Percentiles rank a stretch among this genome's conserved stretches.
phyloP scores from a whole-genome alignment of 2,888 invertebrate species.

The Cheilosia soror region DNA sequence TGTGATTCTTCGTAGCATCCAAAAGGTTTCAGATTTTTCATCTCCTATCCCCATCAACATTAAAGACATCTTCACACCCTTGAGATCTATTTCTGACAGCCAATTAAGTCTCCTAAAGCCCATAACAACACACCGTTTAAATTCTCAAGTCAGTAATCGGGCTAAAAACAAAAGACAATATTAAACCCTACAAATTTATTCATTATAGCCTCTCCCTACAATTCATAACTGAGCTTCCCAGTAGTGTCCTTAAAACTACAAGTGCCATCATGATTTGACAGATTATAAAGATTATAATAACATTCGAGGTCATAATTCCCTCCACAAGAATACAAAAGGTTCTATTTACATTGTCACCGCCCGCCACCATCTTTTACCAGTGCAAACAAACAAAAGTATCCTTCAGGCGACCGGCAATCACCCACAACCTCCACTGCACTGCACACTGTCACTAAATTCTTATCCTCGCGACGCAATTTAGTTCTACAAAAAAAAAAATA shows the following conservation, averaged over 20 bases:
- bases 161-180: neutral
- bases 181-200: neutral
- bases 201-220: neutral
- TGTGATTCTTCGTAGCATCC: no score
- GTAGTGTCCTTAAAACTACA: neutral
- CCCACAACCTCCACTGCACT: constrained; percentile 6
- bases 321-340: constrained; percentile 6
- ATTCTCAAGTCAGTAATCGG: neutral
- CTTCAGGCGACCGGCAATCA: constrained; percentile 27
- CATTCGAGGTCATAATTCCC: constrained; percentile 28
- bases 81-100: no score
- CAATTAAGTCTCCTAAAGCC: neutral
- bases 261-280: constrained; percentile 8
- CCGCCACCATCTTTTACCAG: neutral
- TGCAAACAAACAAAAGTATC: constrained; percentile 16
- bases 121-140: neutral
- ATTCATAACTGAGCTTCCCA: neutral
- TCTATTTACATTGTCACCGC: constrained; percentile 31
- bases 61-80: no score
- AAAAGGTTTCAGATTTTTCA: no score
- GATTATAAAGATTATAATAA: constrained; percentile 46
- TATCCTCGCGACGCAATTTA: constrained; percentile 47
- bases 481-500: constrained; percentile 7
- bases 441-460: constrained; percentile 34
- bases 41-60: no score